A percentile compares a stretch with the other conserved stretches of the same genome.
These are phyloP conservation scores for Chionis minor DNA, from an alignment of 2,113 vertebrate genomes.

Conservation along the genomic window DNA sequence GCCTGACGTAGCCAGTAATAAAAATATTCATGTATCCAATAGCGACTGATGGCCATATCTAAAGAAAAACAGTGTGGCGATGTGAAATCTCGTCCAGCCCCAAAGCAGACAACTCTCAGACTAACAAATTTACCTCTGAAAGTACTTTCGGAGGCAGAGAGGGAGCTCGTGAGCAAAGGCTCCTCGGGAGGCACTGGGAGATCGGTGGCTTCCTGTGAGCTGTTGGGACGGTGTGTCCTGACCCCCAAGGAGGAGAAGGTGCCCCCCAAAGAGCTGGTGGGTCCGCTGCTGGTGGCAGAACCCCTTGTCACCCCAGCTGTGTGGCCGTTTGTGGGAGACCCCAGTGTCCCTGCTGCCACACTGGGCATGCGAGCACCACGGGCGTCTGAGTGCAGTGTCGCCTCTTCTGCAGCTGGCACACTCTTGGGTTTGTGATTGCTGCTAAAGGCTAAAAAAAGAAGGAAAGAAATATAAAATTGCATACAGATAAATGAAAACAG, in stretches of 20 bases:
- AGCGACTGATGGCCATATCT: background rate
- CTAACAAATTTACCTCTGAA: background rate
- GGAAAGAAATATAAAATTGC: background rate
- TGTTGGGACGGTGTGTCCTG: accelerated
- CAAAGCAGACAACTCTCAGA: background rate
- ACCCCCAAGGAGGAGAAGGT: background rate
- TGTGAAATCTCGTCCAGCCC: background rate
- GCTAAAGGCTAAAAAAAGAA: background rate
- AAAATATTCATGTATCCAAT: background rate
- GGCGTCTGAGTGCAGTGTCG: accelerated
- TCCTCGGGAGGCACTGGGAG: accelerated
- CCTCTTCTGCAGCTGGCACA: background rate
- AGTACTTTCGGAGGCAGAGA: background rate
- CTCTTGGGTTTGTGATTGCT: background rate
- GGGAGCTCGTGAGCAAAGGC: background rate
- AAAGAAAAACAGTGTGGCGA: accelerated
- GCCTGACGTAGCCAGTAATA: background rate
- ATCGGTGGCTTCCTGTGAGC: accelerated
- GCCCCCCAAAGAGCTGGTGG: background rate
- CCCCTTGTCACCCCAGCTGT: background rate
- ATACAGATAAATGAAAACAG: background rate
- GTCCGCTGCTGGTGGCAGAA: background rate
- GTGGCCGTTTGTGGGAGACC: background rate
- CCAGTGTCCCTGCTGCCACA: accelerated
- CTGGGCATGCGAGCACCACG: background rate